Percentiles rank a stretch among this genome's conserved stretches.
Evolutionary conservation across 1,140 invertebrate genomes (phyloP).

Genomic region (Paraescarpia echinospica): DNA sequence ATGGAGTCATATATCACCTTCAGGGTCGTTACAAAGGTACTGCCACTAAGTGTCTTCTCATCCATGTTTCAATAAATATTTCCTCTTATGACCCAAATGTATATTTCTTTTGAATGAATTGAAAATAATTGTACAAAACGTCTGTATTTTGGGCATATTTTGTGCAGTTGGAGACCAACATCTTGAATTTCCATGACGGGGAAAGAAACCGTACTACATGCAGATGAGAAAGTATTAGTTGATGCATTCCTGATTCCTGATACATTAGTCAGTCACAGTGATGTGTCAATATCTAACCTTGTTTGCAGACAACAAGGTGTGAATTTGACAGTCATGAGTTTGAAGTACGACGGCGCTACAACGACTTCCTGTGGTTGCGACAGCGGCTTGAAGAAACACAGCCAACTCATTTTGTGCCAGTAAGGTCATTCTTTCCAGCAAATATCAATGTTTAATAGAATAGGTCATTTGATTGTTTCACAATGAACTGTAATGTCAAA

Average conservation of each 20-base stretch:
- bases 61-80: not conserved
- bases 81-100: too few species aligned
- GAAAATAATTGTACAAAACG: too few species aligned
- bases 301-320: constrained; percentile 65
- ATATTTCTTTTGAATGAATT: too few species aligned
- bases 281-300: not conserved
- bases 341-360: constrained; percentile 71
- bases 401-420: constrained; percentile 72
- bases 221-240: not conserved
- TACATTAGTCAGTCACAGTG: not conserved
- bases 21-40: constrained; percentile 69
- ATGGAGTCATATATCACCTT: constrained; percentile 77
- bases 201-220: not conserved
- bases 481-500: not conserved
- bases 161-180: too few species aligned
- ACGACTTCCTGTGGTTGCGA: constrained; percentile 75
- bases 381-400: constrained; percentile 69
- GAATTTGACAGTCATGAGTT: constrained; percentile 72
- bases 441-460: not conserved
- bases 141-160: too few species aligned
- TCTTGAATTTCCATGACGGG: not conserved
- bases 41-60: not conserved
- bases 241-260: not conserved
- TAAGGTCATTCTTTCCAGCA: constrained; percentile 48
- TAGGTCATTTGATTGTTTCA: not conserved